Base-by-base conservation (phyloP, 2,888 invertebrate genomes). In the Ectobius pallidus region DNA sequence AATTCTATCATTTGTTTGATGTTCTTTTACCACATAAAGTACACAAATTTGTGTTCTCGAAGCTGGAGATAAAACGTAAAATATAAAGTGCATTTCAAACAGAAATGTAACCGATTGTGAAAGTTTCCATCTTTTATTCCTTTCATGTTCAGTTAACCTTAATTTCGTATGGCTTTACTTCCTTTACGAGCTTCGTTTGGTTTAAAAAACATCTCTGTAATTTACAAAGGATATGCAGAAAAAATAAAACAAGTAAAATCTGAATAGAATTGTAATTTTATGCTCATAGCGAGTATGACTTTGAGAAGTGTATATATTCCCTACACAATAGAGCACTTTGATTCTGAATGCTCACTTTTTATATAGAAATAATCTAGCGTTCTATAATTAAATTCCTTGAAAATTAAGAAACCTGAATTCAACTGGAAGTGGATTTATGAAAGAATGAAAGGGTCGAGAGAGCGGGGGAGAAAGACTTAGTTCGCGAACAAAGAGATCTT, bases 401-500 rank as follows among this genome's bases (percentile, higher is more conserved):
- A 55, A 16, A 58, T 30, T 32, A 18, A 3, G 58, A 30, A 58
- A 25, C 58, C 14, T 25, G 52, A 52, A 52, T 32, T 30, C 30
- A 58, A n/a, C 25, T 30, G 58, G 27, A 58, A 58, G 58, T 30
- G 14, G 58, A 58, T 58, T 32, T 30, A 58, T 32, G n/a, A 30
- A 58, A 58, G 30, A 30, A 30, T 30, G 30, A 30, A 58, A 32
- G 16, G n/a, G 34, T 7, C 34, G 34, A 34, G 34, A 9, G 25
- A 27, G 30, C 2, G 39, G 9, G 25, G 27, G 32, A 3, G 25
- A 4, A 58, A 2, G 58, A 30, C 58, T 58, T 58, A 58, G 32
- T 6, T 58, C n/a, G 22, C 25, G 25, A 58, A 58, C 58, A 58
- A 58, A 58, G 58, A 34, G 58, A 25, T 32, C 58, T 58, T 58